Base-by-base conservation (phyloP, 2,797 vertebrate species). In the Platyrinchus mystaceus region DNA sequence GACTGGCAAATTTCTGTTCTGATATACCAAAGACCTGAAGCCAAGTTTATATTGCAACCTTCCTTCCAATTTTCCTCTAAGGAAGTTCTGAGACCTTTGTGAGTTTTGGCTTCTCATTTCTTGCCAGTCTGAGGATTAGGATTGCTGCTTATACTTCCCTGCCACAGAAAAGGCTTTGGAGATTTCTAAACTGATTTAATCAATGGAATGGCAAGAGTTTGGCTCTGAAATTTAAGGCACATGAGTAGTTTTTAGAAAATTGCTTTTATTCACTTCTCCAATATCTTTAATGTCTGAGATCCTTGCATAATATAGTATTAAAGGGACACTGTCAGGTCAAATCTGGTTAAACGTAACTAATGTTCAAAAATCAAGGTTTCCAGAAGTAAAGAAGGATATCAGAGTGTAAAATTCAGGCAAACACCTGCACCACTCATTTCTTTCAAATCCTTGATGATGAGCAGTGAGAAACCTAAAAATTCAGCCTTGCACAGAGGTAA, bases 201-300 rank as follows among this genome's bases (percentile, higher is more conserved):
- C 87, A 95, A 83, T 46, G 49, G 63, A 74, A 56, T 74, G 63
- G 81, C 67, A 80, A 92, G 67, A 84, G 47, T 92, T 82, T 93
- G 89, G 92, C 91, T 66, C 87, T 87, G 87, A 96, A 87, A 92
- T 93, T 95, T 95, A 95, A 94, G 92, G 89, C 96, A 95, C 94
- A 79, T 94, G 87, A 94, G 94, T 36, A 92, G 89, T 77, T 96
- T 93, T 95, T 92, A 95, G 92, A 94, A 93, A 95, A 90, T 10
- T 88, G 78, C 36, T 89, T 96, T 96, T 73, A 95, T 93, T 92
- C 94, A 90, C 67, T 90, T 90, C 52, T 89, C 64, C 58, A 77
- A 34, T 87, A 93, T 78, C 73, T 94, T 89, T 64, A 83, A 66
- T 70, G 79, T 89, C 91, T 91, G 71, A 95, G 84, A 95, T 96